Conservation (phyloP, 2,113 vertebrate genomes). For the Recurvirostra avosetta region DNA sequence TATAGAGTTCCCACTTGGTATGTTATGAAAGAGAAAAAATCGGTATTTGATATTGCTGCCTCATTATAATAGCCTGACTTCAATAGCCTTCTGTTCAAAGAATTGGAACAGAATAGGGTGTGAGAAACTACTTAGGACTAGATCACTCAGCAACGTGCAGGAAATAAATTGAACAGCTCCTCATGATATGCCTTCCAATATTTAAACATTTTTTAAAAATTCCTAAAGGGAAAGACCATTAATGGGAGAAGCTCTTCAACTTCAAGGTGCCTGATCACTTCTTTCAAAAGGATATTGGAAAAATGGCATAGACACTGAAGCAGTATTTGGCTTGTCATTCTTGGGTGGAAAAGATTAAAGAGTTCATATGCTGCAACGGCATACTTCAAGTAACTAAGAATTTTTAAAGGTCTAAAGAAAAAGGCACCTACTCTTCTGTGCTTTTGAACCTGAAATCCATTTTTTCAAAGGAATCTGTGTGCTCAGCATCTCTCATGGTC, state of each 20-base stretch:
- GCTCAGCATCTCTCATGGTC: not conserved
- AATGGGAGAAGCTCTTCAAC: not conserved
- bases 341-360: not conserved
- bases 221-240: not conserved
- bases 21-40: conserved; percentile 33
- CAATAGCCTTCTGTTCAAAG: conserved; percentile 43
- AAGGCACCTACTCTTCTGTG: not conserved
- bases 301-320: not conserved
- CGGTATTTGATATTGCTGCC: conserved; percentile 23
- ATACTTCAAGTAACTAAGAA: not conserved
- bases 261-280: not conserved
- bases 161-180: conserved; percentile 13
- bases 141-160: conserved; percentile 12
- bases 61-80: conserved; percentile 43
- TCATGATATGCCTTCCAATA: not conserved
- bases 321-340: not conserved
- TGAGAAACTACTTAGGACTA: conserved; percentile 23
- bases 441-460: not conserved
- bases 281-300: not conserved
- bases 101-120: not conserved
- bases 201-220: not conserved
- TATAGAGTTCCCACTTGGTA: not conserved
- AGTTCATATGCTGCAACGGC: not conserved
- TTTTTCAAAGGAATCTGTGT: not conserved
- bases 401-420: not conserved